Base-by-base conservation (phyloP, 2,888 invertebrate species). In the Hetaerina titia region DNA sequence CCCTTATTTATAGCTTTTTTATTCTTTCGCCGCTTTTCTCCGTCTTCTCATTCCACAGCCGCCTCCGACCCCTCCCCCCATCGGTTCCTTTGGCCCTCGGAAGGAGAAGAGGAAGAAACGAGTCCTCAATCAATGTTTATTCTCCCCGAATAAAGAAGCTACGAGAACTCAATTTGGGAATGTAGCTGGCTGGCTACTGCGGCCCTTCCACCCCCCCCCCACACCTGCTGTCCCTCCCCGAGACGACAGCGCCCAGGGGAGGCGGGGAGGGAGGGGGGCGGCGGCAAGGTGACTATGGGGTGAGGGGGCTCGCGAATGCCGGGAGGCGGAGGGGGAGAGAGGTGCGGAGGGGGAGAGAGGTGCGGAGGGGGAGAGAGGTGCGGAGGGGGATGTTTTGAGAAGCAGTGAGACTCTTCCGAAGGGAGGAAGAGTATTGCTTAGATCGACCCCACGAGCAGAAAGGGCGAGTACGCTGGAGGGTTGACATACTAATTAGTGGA, bases 111-210 rank as follows among this genome's bases (percentile, higher is more conserved):
- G 22, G 56, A 64, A 69, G 69, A 19, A 81, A 90, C 90, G 90
- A 63, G 90, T 17, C 69, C 92, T 92, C 92, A 92, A 92, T 92
- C 92, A 92, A 74, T 92, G 92, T 92, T 92, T 92, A 92, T 92
- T 92, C 92, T 92, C 45, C 56, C 69, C 92, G 92, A 92, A 92
- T 92, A 92, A 92, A 92, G 92, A 92, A 69, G 92, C 92, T 69
- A 45, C 92, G 57, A n/a, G 56, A 92, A 92, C 92, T 92, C 92
- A 92, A 92, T 92, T 92, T 92, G 69, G 92, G 56, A 64, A 92
- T 74, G 69, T 92, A 92, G 90, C 63, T 13, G 31, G 81, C 81
- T 69, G 11, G 15, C 81, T 81, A 31, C 81, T 25, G 4, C 81
- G 8, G 2, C 15, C 81, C 81, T 25, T 31, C 81, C 81, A 1